These are phyloP conservation scores for Crypturellus undulatus DNA, from an alignment of 2,113 vertebrate species.

Conservation along the genomic window DNA sequence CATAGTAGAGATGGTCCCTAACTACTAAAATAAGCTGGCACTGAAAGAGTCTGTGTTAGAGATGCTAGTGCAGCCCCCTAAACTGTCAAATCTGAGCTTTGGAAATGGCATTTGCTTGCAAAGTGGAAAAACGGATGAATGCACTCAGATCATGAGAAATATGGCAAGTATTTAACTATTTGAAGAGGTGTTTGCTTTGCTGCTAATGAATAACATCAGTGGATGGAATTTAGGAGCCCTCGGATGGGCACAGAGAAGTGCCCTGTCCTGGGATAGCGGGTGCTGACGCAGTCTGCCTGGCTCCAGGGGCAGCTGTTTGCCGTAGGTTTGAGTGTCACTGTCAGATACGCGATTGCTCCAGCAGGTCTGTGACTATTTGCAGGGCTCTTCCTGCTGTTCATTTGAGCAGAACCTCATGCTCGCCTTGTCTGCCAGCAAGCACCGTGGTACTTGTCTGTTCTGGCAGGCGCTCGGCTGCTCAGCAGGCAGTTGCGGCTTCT, in stretches of 20 bases:
- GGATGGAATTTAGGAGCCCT: background rate
- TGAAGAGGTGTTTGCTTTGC: background rate
- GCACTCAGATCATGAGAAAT: background rate
- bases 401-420: background rate
- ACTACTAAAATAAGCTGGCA: background rate
- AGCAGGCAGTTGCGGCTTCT: background rate
- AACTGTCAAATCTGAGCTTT: background rate
- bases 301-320: background rate
- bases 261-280: background rate
- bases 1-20: background rate
- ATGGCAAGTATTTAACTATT: background rate
- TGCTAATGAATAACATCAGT: background rate
- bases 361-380: fast-evolving
- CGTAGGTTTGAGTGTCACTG: background rate
- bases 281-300: background rate
- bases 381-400: fast-evolving
- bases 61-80: fast-evolving
- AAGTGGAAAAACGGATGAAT: background rate
- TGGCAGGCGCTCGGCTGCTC: background rate
- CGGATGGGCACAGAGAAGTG: background rate
- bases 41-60: background rate
- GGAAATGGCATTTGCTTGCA: background rate
- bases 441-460: background rate
- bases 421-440: background rate
- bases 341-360: fast-evolving